phyloP scores from a whole-genome alignment of 2,797 vertebrate species.

The Botia almorhae region DNA sequence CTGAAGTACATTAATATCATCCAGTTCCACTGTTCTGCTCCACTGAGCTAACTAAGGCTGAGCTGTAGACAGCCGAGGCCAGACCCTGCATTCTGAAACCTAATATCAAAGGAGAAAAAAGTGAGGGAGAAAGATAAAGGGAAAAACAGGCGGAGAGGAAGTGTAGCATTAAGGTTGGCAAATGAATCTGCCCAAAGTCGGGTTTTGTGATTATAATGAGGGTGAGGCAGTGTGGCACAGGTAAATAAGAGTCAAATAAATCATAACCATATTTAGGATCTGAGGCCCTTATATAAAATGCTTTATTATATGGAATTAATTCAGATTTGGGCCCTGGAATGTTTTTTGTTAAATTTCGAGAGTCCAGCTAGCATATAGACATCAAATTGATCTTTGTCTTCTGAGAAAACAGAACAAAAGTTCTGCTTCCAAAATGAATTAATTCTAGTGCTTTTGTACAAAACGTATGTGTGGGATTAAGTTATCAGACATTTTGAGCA shows the following conservation, averaged over 20 bases:
- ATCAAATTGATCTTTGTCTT: too few relatives aligned
- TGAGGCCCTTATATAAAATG: slow-evolving; percentile 1
- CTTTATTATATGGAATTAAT: too few relatives aligned
- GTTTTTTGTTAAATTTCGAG: too few relatives aligned
- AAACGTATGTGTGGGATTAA: slow-evolving; percentile 11
- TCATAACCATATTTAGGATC: slow-evolving; percentile 27
- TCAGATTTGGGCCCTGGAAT: too few relatives aligned
- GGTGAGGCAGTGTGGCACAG: slow-evolving; percentile 26
- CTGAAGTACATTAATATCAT: slow-evolving; percentile 32
- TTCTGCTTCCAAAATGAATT: background rate
- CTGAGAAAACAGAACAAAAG: background rate
- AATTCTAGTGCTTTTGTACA: background rate
- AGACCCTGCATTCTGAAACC: slow-evolving; percentile 47
- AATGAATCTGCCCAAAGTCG: slow-evolving; percentile 42
- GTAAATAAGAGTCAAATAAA: slow-evolving; percentile 29
- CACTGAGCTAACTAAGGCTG: slow-evolving; percentile 42
- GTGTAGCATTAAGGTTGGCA: slow-evolving; percentile 42
- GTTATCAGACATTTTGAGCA: slow-evolving; percentile 27
- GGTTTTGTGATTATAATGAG: slow-evolving; percentile 50
- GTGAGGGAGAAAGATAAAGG: background rate
- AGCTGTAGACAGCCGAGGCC: slow-evolving; percentile 38
- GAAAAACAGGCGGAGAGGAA: slow-evolving; percentile 30
- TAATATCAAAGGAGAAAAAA: slow-evolving; percentile 43
- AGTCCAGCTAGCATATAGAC: too few relatives aligned
- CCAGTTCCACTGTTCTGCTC: slow-evolving; percentile 38